These are phyloP conservation scores for Mormyrus lacerda DNA, from an alignment of 2,113 vertebrate genomes.

Conservation along the genomic window DNA sequence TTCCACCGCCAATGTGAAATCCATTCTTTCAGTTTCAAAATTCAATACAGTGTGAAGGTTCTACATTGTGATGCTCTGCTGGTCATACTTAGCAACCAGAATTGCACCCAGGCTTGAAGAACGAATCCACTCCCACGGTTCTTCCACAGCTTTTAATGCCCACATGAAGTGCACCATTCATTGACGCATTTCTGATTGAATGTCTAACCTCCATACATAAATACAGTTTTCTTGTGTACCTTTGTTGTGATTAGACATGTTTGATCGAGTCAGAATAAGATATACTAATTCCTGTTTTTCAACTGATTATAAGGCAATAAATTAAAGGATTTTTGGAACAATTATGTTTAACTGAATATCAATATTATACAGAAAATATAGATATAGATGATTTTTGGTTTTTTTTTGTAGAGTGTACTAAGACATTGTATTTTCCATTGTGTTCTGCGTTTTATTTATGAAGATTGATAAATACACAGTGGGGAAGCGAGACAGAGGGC, in stretches of 20 bases:
- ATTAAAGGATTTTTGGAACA: not conserved
- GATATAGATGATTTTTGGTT: not conserved
- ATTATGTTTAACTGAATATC: not conserved
- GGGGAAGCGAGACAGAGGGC: not conserved
- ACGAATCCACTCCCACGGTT: not conserved
- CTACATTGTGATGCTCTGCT: not conserved
- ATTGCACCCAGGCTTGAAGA: not conserved
- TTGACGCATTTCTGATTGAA: not conserved
- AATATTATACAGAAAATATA: not conserved
- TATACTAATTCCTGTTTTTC: not conserved
- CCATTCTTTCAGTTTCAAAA: not conserved
- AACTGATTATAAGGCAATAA: not conserved
- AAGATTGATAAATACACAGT: not conserved
- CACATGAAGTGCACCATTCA: not conserved
- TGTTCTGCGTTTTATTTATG: not conserved
- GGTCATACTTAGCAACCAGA: not conserved
- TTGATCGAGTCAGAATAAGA: not conserved
- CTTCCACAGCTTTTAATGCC: not conserved
- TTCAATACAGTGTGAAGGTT: not conserved
- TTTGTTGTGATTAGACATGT: not conserved
- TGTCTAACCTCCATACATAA: not conserved
- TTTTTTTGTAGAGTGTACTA: not conserved
- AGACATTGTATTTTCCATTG: not conserved
- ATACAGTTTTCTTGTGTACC: not conserved
- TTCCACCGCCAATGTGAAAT: not conserved